Base-by-base conservation (phyloP, 2,888 invertebrate genomes). In the Odontocerum albicorne region DNA sequence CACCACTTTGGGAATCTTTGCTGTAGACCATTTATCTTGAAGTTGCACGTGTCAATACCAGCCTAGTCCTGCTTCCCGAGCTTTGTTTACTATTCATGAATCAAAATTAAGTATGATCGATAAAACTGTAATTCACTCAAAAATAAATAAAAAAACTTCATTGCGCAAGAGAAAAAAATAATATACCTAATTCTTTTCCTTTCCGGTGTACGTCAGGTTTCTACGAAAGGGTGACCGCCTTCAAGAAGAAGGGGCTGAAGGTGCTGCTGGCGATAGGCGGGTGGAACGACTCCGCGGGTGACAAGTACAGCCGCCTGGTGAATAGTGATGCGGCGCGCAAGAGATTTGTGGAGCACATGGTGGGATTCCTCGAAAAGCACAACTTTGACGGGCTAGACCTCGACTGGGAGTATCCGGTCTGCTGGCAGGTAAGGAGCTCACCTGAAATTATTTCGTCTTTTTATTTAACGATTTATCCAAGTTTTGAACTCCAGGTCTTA, bases 371-470 rank as follows among this genome's bases (percentile, higher is more conserved):
- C 39, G 84, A 88, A 60, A 87, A 88, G 66, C 85, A 90, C 64
- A 83, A 84, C 45, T 96, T 96, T 67, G 92, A 96, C 66, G 96
- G 96, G n/a, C 75, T 95, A n/a, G 94, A 94, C 70, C 75, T 96
- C 43, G 95, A 95, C 67, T 96, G 94, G 94, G 95, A 96, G 67
- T 96, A 96, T 71, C 96, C 96, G 0, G 88, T 87, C 67, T 90
- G 90, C 65, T 90, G 90, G 90, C 90, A 90, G 82, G 87, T 84
- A 65, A 60, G 62, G 27, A n/a, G n/a, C 16, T 15, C 16, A 40
- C 3, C 15, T 38, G 4, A 7, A 38, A 13, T 38, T 17, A 38
- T 10, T 35, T 27, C 6, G 8, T 20, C 21, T 27, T 33, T 38
- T 31, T 35, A 4, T 35, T 13, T 35, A 35, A 35, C 27, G 27